A percentile compares a stretch with the other conserved stretches of the same genome.
phyloP scores from a whole-genome alignment of 2,113 vertebrate genomes.

The Lipotes vexillifer region DNA sequence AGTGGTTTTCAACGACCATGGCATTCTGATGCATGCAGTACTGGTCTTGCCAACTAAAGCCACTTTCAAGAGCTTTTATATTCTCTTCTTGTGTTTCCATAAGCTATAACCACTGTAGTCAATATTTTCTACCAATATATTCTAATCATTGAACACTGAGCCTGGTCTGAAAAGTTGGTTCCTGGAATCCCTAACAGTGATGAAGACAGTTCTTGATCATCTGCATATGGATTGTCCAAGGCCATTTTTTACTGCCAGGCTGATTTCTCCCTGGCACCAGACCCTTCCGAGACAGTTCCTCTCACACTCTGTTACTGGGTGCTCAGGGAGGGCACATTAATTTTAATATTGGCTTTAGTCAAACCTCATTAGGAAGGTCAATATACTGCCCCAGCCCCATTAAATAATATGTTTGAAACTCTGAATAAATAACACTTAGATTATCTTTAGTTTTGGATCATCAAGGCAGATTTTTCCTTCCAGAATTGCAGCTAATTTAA shows the following conservation, averaged over 20 bases:
- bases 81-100: neutral
- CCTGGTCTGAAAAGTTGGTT: neutral
- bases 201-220: neutral
- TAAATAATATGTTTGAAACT: constrained; percentile 55
- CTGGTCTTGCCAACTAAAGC: neutral
- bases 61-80: neutral
- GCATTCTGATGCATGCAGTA: neutral
- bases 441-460: constrained; percentile 39
- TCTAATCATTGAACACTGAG: neutral
- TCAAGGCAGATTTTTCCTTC: constrained; percentile 30
- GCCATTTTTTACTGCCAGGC: neutral
- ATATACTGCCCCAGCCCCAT: constrained; percentile 40
- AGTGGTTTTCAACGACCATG: neutral
- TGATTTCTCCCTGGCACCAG: neutral
- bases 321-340: constrained; percentile 42
- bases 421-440: constrained; percentile 46
- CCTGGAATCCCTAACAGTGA: neutral
- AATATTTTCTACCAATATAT: neutral
- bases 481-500: constrained; percentile 46
- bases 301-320: neutral
- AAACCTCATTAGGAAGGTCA: constrained; percentile 59
- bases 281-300: neutral
- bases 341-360: constrained; percentile 61
- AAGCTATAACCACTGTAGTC: neutral
- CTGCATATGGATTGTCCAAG: neutral